phyloP scores from a whole-genome alignment of 2,113 vertebrate species.

The Neopipo cinnamomea region DNA sequence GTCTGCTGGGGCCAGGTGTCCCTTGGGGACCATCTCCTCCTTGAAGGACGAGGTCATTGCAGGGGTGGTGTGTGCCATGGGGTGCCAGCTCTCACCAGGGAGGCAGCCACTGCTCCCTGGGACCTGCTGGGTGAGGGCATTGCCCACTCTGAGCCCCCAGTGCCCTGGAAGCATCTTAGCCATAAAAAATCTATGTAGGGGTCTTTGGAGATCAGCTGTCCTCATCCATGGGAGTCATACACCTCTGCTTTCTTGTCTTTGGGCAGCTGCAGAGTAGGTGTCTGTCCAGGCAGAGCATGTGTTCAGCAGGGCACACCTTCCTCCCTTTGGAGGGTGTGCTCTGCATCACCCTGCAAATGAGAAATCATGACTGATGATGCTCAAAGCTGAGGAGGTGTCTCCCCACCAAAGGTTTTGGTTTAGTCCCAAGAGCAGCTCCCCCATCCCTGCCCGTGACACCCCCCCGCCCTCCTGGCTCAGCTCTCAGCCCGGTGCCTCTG shows the following conservation, averaged over 20 bases:
- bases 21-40: background rate
- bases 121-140: background rate
- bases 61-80: background rate
- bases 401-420: background rate
- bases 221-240: fast-evolving
- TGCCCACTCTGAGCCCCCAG: too few species aligned
- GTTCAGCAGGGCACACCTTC: background rate
- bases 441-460: background rate
- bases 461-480: background rate
- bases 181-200: background rate
- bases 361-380: background rate
- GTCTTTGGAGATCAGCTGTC: background rate
- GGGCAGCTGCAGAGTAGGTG: background rate
- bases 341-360: background rate
- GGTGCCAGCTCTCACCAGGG: background rate
- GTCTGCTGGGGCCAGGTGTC: background rate
- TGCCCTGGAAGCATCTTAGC: background rate
- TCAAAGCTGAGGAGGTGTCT: background rate
- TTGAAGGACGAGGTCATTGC: background rate
- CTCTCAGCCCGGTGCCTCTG: background rate
- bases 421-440: background rate
- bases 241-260: background rate
- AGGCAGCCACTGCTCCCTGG: background rate
- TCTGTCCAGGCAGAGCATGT: background rate
- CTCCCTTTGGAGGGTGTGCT: too few species aligned